These are phyloP conservation scores for Bombus breviceps DNA, from an alignment of 1,140 invertebrate genomes.

Conservation along the genomic window DNA sequence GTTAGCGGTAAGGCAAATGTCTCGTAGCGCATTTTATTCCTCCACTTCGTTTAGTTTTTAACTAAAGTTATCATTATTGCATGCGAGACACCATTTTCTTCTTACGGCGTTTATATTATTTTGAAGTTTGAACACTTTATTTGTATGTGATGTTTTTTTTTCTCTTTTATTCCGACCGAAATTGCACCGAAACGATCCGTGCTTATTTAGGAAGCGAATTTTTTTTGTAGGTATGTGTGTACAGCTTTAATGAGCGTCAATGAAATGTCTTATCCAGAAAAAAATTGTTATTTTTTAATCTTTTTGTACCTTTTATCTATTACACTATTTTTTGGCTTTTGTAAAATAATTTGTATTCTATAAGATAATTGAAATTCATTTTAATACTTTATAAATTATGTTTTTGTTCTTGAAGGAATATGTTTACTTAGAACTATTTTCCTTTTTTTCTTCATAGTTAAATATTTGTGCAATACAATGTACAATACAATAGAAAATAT, in stretches of 20 bases:
- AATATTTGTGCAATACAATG: neutral
- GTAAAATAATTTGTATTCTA: neutral
- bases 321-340: neutral
- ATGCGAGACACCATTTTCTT: slow-evolving; percentile 2
- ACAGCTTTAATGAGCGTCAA: neutral
- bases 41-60: slow-evolving; percentile 24
- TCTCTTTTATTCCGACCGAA: neutral
- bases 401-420: neutral
- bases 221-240: neutral
- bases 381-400: neutral
- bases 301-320: neutral
- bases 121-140: neutral
- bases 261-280: neutral
- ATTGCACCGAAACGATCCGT: neutral
- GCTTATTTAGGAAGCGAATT: neutral
- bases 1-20: slow-evolving; percentile 70
- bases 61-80: neutral
- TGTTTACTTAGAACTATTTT: neutral
- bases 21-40: slow-evolving; percentile 49
- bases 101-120: neutral
- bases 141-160: neutral
- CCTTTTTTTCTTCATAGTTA: neutral
- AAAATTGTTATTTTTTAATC: neutral
- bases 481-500: too few species aligned
- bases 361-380: neutral